phyloP scores from a whole-genome alignment of 1,140 invertebrate species.

The Plutomurus gul region DNA sequence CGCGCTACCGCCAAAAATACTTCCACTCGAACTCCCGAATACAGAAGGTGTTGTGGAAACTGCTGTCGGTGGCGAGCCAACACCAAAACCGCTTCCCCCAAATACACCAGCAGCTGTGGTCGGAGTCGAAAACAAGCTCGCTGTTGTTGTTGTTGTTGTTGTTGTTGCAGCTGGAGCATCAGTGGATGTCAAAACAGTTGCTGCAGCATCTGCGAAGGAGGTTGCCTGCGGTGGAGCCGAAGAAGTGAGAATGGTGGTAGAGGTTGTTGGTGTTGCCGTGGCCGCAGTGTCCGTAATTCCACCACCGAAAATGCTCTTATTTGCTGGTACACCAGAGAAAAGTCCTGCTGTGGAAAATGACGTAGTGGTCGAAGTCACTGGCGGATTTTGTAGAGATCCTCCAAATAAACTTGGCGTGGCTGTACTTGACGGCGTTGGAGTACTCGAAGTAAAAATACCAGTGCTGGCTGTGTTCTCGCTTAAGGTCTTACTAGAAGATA shows the following conservation, averaged over 20 bases:
- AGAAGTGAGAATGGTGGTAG: no score
- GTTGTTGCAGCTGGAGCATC: not conserved
- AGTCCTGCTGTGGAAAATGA: not conserved
- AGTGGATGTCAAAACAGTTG: no score
- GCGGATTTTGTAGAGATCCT: not conserved
- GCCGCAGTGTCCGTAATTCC: not conserved
- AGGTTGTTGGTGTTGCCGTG: no score
- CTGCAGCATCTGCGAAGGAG: no score
- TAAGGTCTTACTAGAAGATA: not conserved
- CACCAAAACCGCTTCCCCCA: not conserved
- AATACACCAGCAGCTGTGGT: not conserved
- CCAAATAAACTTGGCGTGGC: not conserved
- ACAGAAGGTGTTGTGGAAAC: not conserved
- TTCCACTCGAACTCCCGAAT: not conserved
- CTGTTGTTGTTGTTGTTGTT: not conserved
- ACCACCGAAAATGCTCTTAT: not conserved
- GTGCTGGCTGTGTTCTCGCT: not conserved
- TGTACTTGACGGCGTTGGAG: not conserved
- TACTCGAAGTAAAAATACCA: not conserved
- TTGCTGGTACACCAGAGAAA: not conserved
- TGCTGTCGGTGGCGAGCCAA: not conserved
- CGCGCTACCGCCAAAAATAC: not conserved
- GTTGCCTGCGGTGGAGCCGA: no score
- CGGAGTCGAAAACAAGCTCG: not conserved
- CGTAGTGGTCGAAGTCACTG: not conserved